These are phyloP conservation scores for Acrocyrtus sp. DNA, from an alignment of 2,888 invertebrate species.

Conservation along the genomic window DNA sequence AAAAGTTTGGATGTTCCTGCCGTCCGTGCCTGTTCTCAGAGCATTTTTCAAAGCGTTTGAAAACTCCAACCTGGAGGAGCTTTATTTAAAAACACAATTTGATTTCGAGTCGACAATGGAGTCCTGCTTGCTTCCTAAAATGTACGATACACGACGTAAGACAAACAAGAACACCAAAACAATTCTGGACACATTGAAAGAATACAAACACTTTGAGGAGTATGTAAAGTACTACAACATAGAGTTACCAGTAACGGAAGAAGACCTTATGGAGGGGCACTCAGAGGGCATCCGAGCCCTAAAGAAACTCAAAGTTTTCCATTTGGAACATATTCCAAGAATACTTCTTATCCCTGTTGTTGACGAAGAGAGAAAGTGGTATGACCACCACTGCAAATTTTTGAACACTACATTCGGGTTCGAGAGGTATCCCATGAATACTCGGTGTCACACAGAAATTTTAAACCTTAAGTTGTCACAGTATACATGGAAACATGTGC, in stretches of 20 bases:
- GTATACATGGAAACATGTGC: constrained; percentile 53
- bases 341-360: constrained; percentile 55
- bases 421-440: constrained; percentile 48
- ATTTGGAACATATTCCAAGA: constrained; percentile 59
- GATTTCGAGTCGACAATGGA: constrained; percentile 60
- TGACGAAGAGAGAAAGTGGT: constrained; percentile 48
- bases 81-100: constrained; percentile 59
- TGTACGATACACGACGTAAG: constrained; percentile 6
- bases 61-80: constrained; percentile 45
- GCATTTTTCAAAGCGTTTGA: constrained; percentile 55
- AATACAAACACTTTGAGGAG: constrained; percentile 55
- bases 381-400: constrained; percentile 52
- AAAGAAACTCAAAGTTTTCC: constrained; percentile 47
- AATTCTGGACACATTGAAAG: constrained; percentile 37
- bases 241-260: constrained; percentile 50
- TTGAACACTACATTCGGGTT: constrained; percentile 50
- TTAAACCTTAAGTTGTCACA: constrained; percentile 28
- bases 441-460: constrained; percentile 44
- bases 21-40: constrained; percentile 51
- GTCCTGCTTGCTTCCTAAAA: constrained; percentile 46
- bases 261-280: constrained; percentile 44
- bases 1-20: constrained; percentile 54
- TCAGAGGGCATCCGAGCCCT: constrained; percentile 52
- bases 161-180: constrained; percentile 28
- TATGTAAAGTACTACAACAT: constrained; percentile 59